phyloP scores from a whole-genome alignment of 2,888 invertebrate genomes.

The Luperina testacea region DNA sequence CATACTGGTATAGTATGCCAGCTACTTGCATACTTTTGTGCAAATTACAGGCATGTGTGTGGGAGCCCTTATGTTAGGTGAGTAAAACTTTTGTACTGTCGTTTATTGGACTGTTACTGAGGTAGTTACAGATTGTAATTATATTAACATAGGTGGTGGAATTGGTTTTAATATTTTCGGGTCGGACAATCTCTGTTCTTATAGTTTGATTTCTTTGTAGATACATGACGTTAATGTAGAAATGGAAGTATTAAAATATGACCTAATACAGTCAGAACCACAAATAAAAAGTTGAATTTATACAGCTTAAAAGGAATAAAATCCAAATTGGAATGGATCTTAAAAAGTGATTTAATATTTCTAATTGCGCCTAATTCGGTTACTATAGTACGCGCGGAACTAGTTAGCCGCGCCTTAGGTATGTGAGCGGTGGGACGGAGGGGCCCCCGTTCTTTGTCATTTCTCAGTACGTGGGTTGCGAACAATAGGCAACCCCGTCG shows the following conservation, averaged over 20 bases:
- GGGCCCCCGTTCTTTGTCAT: too few relatives aligned
- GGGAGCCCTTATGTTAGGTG: not conserved
- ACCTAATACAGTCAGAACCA: not conserved
- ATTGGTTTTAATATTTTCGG: not conserved
- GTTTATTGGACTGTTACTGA: conserved; percentile 4
- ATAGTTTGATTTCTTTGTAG: not conserved
- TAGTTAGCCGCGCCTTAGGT: too few relatives aligned
- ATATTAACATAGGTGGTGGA: not conserved
- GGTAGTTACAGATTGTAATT: conserved; percentile 1
- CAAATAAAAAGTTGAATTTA: not conserved
- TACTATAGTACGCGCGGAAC: not conserved
- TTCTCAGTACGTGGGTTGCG: too few relatives aligned
- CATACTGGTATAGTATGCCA: too few relatives aligned
- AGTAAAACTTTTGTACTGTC: conserved; percentile 30
- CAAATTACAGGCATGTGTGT: too few relatives aligned
- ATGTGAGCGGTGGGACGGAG: too few relatives aligned
- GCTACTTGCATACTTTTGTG: too few relatives aligned
- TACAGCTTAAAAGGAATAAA: too few relatives aligned
- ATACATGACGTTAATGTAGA: not conserved
- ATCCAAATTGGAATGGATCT: too few relatives aligned
- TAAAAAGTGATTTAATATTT: not conserved
- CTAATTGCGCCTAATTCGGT: not conserved
- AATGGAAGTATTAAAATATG: not conserved
- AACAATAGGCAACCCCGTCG: too few relatives aligned
- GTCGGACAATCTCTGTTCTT: not conserved